Base-by-base conservation (phyloP, 2,113 vertebrate species). In the Vombatus ursinus region DNA sequence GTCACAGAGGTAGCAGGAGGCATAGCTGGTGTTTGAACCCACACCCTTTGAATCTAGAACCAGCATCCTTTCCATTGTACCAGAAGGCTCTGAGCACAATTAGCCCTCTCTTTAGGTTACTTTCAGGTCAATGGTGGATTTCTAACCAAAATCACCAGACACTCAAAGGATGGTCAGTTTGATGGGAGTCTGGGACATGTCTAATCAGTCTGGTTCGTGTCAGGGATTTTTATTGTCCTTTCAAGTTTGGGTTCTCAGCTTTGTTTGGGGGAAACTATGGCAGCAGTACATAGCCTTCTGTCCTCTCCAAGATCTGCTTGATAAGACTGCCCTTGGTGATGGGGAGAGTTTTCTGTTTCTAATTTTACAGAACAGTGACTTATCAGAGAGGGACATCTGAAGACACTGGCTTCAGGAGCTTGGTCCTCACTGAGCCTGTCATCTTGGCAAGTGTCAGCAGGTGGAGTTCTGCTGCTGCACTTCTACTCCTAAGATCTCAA, bases 391-490 rank as follows among this genome's bases (percentile, higher is more conserved):
- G 94, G n/a, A 90, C 44, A 84, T 84, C 68, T 44, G n/a, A 84
- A 84, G 23, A 9, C 52, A 10, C 52, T 68, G 9, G 50, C 50
- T 24, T 2, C 48, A 22, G 8, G 7, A 28, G 12, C 26, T 24
- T 90, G 7, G 24, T 19, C 24, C 28, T 90, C 50, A 19, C 6
- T 48, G 23, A 37, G 2, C 6, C 52, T 6, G 44, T 51, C 12
- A 48, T 47, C 19, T 3, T 6, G 2, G 2, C 0, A 5, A 96
- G 22, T n/a, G 92, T 90, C 98, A 95, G 93, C 92, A 98, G 98
- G 61, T 97, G 98, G 97, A 97, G 96, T 97, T 94, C 96, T 68
- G 44, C 68, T 91, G 57, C 95, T 94, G 52, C 9, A 23, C 51
- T 77, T 90, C 14, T 23, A 50, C 1, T 50, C 53, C 47, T 51